A percentile compares a stretch with the other conserved stretches of the same genome.
These are phyloP conservation scores for Prosapia bicincta DNA, from an alignment of 2,888 invertebrate genomes.

Conservation along the genomic window DNA sequence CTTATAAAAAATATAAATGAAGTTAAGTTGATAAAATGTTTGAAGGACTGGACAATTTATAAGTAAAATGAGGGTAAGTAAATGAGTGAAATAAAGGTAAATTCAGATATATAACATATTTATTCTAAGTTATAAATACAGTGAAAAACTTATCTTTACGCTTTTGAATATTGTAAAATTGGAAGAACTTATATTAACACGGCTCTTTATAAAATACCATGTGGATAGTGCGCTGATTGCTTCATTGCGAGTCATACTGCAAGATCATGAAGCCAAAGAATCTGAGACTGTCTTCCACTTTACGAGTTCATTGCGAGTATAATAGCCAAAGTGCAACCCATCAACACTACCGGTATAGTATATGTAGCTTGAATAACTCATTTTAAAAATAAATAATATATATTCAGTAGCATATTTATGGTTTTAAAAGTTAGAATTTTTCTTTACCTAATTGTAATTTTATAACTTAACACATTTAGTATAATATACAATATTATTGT, in stretches of 20 bases:
- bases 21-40: too few relatives aligned
- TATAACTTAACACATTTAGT: too few relatives aligned
- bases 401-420: background rate
- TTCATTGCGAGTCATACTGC: background rate
- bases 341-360: background rate
- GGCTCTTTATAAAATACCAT: background rate
- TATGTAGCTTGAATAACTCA: background rate
- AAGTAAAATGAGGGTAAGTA: too few relatives aligned
- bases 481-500: too few relatives aligned
- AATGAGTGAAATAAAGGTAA: background rate
- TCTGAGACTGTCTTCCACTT: background rate
- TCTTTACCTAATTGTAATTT: background rate
- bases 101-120: background rate
- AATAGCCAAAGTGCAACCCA: background rate
- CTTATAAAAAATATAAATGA: too few relatives aligned
- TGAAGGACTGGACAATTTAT: too few relatives aligned
- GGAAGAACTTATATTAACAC: background rate
- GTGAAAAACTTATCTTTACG: background rate
- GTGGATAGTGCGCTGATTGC: background rate
- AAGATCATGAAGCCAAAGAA: background rate
- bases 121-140: background rate
- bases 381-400: background rate
- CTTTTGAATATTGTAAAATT: background rate
- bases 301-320: background rate
- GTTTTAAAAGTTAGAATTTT: background rate